Percentiles rank a stretch among this genome's conserved stretches.
These are phyloP conservation scores for Chlorodrepanis virens DNA, from an alignment of 2,113 vertebrate species.

Conservation along the genomic window DNA sequence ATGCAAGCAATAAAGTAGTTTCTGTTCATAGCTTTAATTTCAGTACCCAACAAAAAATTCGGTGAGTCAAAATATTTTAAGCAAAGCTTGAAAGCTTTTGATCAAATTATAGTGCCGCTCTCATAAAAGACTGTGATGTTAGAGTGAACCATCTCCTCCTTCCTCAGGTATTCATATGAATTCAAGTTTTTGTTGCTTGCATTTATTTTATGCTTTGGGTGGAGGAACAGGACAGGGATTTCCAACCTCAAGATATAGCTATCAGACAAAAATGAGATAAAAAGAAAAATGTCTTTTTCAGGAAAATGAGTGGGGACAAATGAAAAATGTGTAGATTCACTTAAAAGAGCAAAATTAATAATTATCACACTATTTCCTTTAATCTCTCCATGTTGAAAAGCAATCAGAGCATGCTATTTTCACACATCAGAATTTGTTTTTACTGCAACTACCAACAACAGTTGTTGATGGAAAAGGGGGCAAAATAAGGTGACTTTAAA, in stretches of 20 bases:
- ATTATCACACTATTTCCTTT: conserved; percentile 56
- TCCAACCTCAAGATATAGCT: background rate
- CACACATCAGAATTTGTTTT: conserved; percentile 64
- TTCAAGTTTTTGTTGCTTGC: background rate
- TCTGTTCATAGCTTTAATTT: background rate
- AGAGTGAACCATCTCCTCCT: background rate
- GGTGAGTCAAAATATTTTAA: background rate
- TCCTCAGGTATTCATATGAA: background rate
- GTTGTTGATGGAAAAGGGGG: conserved; percentile 48
- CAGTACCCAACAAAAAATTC: background rate
- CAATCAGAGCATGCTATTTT: conserved; percentile 65
- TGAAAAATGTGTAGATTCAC: conserved; percentile 23
- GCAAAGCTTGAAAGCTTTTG: background rate
- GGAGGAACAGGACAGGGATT: background rate
- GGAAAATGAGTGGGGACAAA: conserved; percentile 1
- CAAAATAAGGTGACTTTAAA: conserved; percentile 49
- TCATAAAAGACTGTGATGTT: background rate
- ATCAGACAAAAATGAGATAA: background rate
- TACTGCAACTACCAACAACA: conserved; percentile 47
- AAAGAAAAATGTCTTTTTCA: background rate
- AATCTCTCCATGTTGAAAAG: conserved; percentile 55
- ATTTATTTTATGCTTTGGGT: background rate
- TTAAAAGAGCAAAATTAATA: conserved; percentile 65
- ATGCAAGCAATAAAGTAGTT: background rate
- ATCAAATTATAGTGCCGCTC: background rate